phyloP scores from a whole-genome alignment of 2,797 vertebrate genomes.

The Lophotriccus pileatus region DNA sequence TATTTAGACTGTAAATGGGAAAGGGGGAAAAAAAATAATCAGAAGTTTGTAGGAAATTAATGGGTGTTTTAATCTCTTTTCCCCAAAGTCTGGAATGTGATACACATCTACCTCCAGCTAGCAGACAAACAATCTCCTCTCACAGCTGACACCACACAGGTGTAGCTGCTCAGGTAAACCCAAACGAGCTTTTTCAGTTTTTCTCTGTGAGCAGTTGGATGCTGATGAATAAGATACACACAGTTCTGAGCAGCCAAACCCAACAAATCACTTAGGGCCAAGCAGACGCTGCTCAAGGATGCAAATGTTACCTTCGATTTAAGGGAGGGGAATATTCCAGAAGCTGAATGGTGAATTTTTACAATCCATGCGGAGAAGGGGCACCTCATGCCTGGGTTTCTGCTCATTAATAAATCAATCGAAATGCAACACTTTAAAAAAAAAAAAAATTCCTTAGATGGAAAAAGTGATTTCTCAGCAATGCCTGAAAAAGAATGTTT shows the following conservation, averaged over 20 bases:
- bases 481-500: conserved; percentile 34
- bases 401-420: conserved; percentile 43
- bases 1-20: neutral
- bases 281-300: neutral
- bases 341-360: neutral
- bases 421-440: conserved; percentile 14
- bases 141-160: neutral
- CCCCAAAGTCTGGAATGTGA: neutral
- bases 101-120: too few species aligned
- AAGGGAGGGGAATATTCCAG: conserved; percentile 34
- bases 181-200: neutral
- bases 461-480: conserved; percentile 64
- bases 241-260: conserved; percentile 13
- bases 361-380: neutral
- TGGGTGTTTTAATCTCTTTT: neutral
- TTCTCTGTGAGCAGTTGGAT: neutral
- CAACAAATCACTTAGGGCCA: neutral
- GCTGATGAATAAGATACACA: conserved; percentile 33
- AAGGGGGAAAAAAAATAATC: neutral
- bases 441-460: conserved; percentile 42
- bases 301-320: conserved; percentile 5
- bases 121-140: neutral
- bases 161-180: neutral
- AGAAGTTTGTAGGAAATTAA: neutral
- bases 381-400: neutral